Conservation (phyloP, 2,797 vertebrate species). For the Aeoliscus strigatus region DNA sequence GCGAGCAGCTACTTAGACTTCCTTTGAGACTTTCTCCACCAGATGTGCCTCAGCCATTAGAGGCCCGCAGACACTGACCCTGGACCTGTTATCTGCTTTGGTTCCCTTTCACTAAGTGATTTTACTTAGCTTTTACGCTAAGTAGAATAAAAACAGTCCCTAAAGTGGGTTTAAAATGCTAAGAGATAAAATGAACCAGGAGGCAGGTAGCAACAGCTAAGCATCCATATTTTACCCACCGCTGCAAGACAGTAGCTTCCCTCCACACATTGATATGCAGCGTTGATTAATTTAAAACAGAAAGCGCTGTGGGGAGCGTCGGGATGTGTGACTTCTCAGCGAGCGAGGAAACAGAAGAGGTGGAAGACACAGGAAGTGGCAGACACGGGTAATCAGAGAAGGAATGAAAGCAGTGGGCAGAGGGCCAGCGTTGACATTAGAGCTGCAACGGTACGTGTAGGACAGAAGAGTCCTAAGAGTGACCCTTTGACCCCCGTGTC, state of each 20-base stretch:
- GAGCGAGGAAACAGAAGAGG: not conserved
- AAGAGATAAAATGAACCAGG: conserved; percentile 12
- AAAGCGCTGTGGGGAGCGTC: conserved; percentile 6
- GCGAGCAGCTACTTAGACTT: too few species aligned
- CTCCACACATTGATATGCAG: conserved; percentile 20
- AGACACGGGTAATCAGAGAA: conserved; percentile 16
- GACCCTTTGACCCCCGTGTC: too few species aligned
- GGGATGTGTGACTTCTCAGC: conserved; percentile 15
- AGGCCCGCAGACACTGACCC: conserved; percentile 10
- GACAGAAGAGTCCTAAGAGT: conserved; percentile 4
- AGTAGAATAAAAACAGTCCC: conserved; percentile 6
- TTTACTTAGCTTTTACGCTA: not conserved
- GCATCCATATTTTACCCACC: conserved; percentile 26
- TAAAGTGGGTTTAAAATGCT: conserved; percentile 14
- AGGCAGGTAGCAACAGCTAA: conserved; percentile 9
- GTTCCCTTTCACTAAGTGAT: conserved; percentile 9
- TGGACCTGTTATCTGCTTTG: conserved; percentile 2
- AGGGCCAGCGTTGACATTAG: conserved; percentile 22
- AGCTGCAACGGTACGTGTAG: conserved; percentile 26
- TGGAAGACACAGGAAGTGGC: conserved; percentile 7
- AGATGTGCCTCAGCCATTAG: too few species aligned
- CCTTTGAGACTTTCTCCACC: too few species aligned
- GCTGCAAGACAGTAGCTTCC: conserved; percentile 16
- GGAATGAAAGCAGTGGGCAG: conserved; percentile 2
- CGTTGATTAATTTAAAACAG: conserved; percentile 46